Evolutionary conservation across 2,797 vertebrate species (phyloP).

Genomic region (Chelon labrosus): DNA sequence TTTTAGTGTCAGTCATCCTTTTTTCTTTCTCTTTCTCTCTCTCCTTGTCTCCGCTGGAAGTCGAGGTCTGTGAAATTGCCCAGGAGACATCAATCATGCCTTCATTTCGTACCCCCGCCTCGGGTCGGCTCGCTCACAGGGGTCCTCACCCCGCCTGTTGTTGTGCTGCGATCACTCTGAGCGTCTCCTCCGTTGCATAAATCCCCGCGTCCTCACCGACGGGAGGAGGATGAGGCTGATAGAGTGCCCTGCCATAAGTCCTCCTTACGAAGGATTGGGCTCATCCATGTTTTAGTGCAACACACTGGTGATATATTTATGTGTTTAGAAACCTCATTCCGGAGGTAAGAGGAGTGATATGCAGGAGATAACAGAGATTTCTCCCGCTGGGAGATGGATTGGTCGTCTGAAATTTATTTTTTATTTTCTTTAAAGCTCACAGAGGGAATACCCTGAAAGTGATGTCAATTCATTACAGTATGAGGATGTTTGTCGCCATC

Average conservation of each 20-base stretch:
- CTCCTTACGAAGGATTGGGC: constrained; percentile 21
- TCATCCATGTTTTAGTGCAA: constrained; percentile 47
- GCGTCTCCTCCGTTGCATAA: constrained; percentile 40
- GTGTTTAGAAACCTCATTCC: constrained; percentile 53
- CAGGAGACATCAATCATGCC: constrained; percentile 71
- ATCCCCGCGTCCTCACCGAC: constrained; percentile 50
- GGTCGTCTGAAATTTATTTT: constrained; percentile 26
- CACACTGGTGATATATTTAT: constrained; percentile 47
- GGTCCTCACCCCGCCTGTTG: constrained; percentile 29
- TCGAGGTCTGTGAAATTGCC: constrained; percentile 71
- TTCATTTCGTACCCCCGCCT: constrained; percentile 39
- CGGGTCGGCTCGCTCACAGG: constrained; percentile 12
- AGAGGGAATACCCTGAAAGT: background rate
- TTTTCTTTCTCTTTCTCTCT: constrained; percentile 22
- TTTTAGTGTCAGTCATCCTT: constrained; percentile 11
- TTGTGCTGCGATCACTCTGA: constrained; percentile 34
- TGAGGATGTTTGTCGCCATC: too few relatives aligned
- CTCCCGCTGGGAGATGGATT: constrained; percentile 43
- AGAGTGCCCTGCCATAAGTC: constrained; percentile 36
- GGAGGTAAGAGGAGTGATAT: constrained; percentile 48
- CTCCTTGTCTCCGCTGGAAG: constrained; percentile 57
- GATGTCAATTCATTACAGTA: background rate
- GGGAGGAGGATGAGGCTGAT: constrained; percentile 41
- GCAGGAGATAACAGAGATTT: constrained; percentile 40
- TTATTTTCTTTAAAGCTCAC: constrained; percentile 21